Percentiles rank a stretch among this genome's conserved stretches.
These are phyloP conservation scores for Bolinopsis microptera DNA, from an alignment of 37 sponge, comb jelly and placozoan species.

Conservation along the genomic window DNA sequence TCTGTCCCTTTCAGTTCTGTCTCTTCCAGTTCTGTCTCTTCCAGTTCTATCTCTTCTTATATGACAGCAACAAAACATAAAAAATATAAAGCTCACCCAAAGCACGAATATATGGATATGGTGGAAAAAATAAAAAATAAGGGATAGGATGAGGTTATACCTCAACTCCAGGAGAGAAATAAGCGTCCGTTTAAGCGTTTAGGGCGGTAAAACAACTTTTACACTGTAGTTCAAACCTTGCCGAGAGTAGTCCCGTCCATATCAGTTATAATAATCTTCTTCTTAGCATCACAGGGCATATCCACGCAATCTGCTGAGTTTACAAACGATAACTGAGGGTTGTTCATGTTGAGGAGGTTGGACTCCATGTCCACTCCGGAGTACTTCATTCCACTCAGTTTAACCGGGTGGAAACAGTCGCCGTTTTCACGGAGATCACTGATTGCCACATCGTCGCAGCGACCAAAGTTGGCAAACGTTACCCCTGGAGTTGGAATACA, in stretches of 20 bases:
- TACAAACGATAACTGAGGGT: constrained; percentile 66
- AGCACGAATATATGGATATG: too few relatives aligned
- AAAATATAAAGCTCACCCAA: too few relatives aligned
- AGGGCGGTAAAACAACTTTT: too few relatives aligned
- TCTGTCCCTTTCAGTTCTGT: too few relatives aligned
- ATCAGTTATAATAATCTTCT: constrained; percentile 78
- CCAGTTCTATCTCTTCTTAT: too few relatives aligned
- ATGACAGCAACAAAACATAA: too few relatives aligned
- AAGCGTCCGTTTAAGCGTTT: too few relatives aligned
- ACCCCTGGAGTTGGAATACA: not conserved
- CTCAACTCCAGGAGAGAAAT: too few relatives aligned
- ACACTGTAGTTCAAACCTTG: not conserved
- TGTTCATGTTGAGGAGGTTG: not conserved
- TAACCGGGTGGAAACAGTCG: not conserved
- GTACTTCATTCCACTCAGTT: not conserved
- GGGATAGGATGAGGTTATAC: too few relatives aligned
- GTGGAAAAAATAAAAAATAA: too few relatives aligned
- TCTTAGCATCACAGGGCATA: constrained; percentile 93
- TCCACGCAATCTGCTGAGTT: constrained; percentile 97
- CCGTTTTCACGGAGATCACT: not conserved
- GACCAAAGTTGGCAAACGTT: not conserved
- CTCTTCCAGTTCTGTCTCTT: too few relatives aligned
- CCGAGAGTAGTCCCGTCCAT: constrained; percentile 74
- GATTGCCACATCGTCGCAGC: not conserved
- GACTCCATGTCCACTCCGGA: not conserved